Evolutionary conservation across 2,888 invertebrate genomes (phyloP).

Genomic region (Oligia fasciuncula): DNA sequence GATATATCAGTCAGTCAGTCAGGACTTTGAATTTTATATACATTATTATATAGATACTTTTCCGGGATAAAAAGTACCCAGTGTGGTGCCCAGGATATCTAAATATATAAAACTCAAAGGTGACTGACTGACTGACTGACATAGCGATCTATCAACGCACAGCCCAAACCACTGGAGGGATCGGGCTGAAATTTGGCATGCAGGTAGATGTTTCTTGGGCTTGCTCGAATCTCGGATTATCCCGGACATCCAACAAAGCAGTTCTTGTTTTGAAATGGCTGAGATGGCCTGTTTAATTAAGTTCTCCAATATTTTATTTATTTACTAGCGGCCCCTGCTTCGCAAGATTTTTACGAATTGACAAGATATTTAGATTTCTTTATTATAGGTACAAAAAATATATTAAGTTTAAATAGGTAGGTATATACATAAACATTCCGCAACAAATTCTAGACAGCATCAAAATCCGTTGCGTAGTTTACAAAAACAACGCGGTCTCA

Average conservation of each 20-base stretch:
- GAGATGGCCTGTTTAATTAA: constrained; percentile 1
- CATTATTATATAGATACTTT: too few relatives aligned
- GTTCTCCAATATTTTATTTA: not conserved
- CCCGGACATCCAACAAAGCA: constrained; percentile 15
- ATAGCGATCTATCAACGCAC: too few relatives aligned
- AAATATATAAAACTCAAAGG: too few relatives aligned
- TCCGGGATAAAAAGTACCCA: too few relatives aligned
- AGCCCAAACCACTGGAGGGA: too few relatives aligned
- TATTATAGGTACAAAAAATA: too few relatives aligned
- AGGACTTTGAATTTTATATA: too few relatives aligned
- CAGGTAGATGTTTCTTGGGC: not conserved
- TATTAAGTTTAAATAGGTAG: not conserved
- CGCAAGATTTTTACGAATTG: not conserved
- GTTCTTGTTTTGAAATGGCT: not conserved
- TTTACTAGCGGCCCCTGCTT: not conserved
- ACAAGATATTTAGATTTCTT: not conserved
- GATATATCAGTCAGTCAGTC: too few relatives aligned
- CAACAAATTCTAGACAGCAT: not conserved
- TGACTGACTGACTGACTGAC: too few relatives aligned
- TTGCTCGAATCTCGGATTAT: constrained; percentile 18
- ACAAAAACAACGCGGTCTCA: not conserved
- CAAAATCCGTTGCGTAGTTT: not conserved
- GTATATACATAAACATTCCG: not conserved
- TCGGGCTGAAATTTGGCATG: too few relatives aligned
- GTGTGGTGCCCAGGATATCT: too few relatives aligned